Evolutionary conservation across 2,113 vertebrate species (phyloP), one percentile per base, ranked within the genome.

Genomic region (Panthera uncia): DNA sequence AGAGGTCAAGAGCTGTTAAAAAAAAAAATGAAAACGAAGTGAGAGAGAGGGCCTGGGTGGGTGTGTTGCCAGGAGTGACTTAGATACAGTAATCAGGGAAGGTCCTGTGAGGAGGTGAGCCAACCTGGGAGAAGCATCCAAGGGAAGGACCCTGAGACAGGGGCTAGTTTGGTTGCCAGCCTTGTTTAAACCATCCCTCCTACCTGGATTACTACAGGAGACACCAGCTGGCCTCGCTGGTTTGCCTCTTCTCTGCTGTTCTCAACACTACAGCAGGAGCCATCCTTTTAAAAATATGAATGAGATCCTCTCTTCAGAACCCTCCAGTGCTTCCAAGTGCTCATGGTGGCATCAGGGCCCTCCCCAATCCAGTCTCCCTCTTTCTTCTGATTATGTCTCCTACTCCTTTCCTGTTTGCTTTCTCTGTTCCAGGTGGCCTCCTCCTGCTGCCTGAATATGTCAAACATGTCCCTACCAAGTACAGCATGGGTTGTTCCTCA

Each of bases 1-100:
- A 63, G 84, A 95, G 12, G 16, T 76, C 69, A 50, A 87, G 33
- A 4, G 41, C 45, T 91, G 33, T 36, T 78, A 81, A 81, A 94
- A 82, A 87, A 36, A 73, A 45, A 27, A n/a, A 74, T 50, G 71
- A 61, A 79, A 87, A 52, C 15, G 5, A 83, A 95, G 31, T 19
- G 15, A 81, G 18, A 31, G 50, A 73, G n/a, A 19, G 4, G n/a
- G 29, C 27, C 25, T 21, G 52, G 7, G 29, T 15, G 15, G 48
- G 13, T 33, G 63, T 12, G 15, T 25, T 61, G 27, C 14, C 0
- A 9, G 8, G 1, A 61, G 23, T 66, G 66, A 41, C 52, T 83
- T 45, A 45, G 87, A 52, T 27, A 11, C 9, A 50, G 19, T n/a
- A 38, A 36, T 36, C 9, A 27, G 80, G 21, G 83, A 66, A 68